Evolutionary conservation across 2,113 vertebrate species (phyloP).

Genomic region (Pyxicephalus adspersus): DNA sequence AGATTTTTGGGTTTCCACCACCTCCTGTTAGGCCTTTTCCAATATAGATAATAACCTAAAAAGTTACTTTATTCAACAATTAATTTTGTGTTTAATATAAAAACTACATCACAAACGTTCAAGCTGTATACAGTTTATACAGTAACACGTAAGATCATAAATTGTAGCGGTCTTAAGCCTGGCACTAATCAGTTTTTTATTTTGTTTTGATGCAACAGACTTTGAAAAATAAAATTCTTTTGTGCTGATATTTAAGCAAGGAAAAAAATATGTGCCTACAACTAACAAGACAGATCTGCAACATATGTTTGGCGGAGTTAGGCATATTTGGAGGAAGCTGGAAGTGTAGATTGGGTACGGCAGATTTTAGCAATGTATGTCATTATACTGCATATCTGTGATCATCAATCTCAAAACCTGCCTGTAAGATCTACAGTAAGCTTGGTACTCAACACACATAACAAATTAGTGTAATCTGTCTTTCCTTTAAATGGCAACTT

Average conservation of each 20-base stretch:
- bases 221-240: constrained; percentile 25
- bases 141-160: neutral
- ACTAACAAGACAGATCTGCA: constrained; percentile 40
- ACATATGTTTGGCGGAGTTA: constrained; percentile 31
- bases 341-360: constrained; percentile 17
- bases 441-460: constrained; percentile 49
- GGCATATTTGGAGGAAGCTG: constrained; percentile 21
- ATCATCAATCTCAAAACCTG: constrained; percentile 55
- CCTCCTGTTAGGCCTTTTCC: neutral
- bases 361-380: constrained; percentile 44
- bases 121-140: neutral
- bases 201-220: neutral
- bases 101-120: neutral
- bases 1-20: too few species aligned
- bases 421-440: constrained; percentile 50
- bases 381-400: constrained; percentile 42
- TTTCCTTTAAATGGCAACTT: constrained; percentile 56
- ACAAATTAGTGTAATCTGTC: constrained; percentile 55
- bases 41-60: neutral
- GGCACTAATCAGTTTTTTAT: neutral
- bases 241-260: constrained; percentile 24
- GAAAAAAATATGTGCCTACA: constrained; percentile 9
- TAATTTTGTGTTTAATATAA: neutral
- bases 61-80: neutral
- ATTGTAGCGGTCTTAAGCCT: neutral